These are phyloP conservation scores for Protonemura montana DNA, from an alignment of 2,888 invertebrate species.

Conservation along the genomic window DNA sequence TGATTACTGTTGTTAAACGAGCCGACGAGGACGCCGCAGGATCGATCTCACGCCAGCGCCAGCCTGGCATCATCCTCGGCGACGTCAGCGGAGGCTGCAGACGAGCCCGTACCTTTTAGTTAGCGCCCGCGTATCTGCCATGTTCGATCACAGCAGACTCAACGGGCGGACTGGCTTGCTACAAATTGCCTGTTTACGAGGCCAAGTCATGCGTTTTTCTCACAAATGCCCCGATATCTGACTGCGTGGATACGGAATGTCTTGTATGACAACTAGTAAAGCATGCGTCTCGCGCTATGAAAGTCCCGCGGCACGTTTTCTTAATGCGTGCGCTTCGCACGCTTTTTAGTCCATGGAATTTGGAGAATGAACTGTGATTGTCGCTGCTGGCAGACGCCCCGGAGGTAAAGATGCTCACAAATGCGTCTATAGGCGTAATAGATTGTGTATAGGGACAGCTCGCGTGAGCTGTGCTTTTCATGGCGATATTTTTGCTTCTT, in stretches of 20 bases:
- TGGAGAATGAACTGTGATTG: neutral
- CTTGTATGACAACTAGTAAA: neutral
- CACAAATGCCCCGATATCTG: neutral
- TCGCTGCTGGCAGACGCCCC: neutral
- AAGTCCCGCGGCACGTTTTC: neutral
- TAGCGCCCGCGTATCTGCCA: neutral
- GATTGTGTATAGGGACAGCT: neutral
- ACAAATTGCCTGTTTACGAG: constrained; percentile 19
- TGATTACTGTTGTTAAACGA: constrained; percentile 21
- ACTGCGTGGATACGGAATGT: neutral
- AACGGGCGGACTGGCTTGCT: neutral
- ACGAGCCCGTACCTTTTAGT: neutral
- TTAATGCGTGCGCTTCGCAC: neutral
- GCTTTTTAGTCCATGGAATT: neutral
- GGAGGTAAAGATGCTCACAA: neutral
- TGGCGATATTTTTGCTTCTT: too few relatives aligned
- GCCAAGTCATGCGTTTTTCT: neutral
- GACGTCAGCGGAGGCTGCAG: neutral
- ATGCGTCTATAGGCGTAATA: neutral
- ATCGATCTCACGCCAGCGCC: neutral
- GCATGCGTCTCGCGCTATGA: neutral
- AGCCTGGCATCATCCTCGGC: neutral
- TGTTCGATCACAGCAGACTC: neutral
- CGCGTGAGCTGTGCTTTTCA: neutral
- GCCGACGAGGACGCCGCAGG: neutral